Percentiles rank a stretch among this genome's conserved stretches.
phyloP scores from a whole-genome alignment of 2,888 invertebrate genomes.

The Andrena flavipes region DNA sequence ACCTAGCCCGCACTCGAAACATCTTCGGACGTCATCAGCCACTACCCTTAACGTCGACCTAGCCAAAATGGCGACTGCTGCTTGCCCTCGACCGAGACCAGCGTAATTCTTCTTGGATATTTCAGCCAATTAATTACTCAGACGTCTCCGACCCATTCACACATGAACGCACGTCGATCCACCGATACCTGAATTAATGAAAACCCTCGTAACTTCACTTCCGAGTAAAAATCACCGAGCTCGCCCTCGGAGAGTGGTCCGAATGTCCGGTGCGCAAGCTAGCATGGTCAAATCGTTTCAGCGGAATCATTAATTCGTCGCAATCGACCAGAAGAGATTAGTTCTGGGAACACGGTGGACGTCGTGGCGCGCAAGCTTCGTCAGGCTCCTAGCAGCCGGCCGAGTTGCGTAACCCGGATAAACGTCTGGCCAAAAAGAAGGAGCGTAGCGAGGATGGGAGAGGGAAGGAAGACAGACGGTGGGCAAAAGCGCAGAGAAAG shows the following conservation, averaged over 20 bases:
- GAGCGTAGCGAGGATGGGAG: neutral
- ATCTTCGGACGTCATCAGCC: no score
- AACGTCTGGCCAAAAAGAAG: conserved; percentile 11
- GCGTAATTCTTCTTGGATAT: no score
- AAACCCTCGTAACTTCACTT: neutral
- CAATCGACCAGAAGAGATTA: conserved; percentile 44
- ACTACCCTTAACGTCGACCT: no score
- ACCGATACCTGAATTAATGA: neutral
- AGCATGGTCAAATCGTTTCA: conserved; percentile 39
- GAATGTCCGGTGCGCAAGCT: neutral
- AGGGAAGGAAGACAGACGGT: conserved; percentile 1
- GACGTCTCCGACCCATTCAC: neutral
- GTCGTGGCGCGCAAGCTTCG: neutral
- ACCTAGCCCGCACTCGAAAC: no score
- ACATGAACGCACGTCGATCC: neutral
- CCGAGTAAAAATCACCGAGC: neutral
- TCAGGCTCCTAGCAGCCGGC: neutral
- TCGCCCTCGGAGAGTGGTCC: neutral
- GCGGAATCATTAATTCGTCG: conserved; percentile 43
- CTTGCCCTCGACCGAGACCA: no score
- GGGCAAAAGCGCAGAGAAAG: neutral
- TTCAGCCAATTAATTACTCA: no score
- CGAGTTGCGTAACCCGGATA: conserved; percentile 38
- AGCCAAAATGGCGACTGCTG: no score
- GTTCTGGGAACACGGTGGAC: conserved; percentile 32